phyloP scores from a whole-genome alignment of 1,140 invertebrate species.

The Archivesica marissinica region DNA sequence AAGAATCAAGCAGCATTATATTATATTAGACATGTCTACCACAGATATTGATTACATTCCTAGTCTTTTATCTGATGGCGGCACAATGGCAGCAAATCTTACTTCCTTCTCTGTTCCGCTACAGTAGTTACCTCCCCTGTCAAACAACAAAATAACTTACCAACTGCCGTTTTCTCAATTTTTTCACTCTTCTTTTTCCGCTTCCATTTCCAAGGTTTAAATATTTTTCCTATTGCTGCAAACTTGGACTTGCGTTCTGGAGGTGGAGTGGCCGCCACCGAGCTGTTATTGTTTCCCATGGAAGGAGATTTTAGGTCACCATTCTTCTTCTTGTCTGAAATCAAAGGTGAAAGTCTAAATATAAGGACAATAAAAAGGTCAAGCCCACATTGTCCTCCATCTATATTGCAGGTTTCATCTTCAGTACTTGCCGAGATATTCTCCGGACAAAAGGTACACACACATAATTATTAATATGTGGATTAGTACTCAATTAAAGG shows the following conservation, averaged over 20 bases:
- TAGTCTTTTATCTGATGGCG: too few relatives aligned
- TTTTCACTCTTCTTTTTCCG: conserved; percentile 99
- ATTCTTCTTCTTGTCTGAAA: conserved; percentile 95
- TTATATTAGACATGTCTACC: too few relatives aligned
- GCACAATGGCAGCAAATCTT: not conserved
- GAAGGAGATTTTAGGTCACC: conserved; percentile 85
- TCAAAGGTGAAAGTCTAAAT: conserved; percentile 73
- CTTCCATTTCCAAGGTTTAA: conserved; percentile 99
- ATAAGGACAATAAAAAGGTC: not conserved
- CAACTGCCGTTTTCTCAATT: conserved; percentile 97
- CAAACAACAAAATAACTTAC: conserved; percentile 87
- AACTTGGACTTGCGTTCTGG: conserved; percentile 96
- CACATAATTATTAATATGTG: too few relatives aligned
- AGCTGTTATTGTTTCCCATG: conserved; percentile 83
- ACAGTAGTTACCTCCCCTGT: conserved; percentile 22
- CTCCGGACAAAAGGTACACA: too few relatives aligned
- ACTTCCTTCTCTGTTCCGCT: not conserved
- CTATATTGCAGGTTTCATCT: too few relatives aligned
- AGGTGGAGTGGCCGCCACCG: conserved; percentile 83
- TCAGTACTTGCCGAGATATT: too few relatives aligned
- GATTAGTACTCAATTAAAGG: too few relatives aligned
- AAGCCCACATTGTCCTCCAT: too few relatives aligned
- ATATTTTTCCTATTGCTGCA: conserved; percentile 95
- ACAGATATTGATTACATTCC: too few relatives aligned
- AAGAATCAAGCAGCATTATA: too few relatives aligned